Percentiles rank a stretch among this genome's conserved stretches.
Evolutionary conservation across 2,797 vertebrate species (phyloP).

Genomic region (Cuculus canorus): DNA sequence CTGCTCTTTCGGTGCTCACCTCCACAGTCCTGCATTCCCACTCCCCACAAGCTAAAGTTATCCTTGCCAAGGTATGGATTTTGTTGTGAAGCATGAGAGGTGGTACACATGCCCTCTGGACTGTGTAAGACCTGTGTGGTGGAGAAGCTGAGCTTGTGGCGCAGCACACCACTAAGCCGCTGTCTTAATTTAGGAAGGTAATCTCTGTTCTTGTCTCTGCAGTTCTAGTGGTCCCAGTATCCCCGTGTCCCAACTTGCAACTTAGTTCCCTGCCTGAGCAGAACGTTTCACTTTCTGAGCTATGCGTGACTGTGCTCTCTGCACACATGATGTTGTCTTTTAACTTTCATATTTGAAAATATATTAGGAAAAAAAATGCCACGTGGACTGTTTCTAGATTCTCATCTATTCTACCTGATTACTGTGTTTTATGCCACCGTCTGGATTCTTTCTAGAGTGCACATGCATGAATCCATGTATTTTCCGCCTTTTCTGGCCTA

Average conservation of each 20-base stretch:
- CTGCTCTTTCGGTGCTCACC: neutral
- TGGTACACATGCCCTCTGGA: neutral
- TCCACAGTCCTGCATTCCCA: neutral
- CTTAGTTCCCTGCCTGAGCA: neutral
- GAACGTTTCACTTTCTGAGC: neutral
- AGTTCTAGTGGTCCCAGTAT: neutral
- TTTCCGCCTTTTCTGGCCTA: neutral
- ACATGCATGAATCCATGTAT: neutral
- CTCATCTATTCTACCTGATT: neutral
- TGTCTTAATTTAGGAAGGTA: neutral
- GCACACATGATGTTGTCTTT: neutral
- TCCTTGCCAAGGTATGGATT: neutral
- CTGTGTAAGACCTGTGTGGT: neutral
- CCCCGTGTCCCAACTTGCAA: neutral
- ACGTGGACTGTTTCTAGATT: neutral
- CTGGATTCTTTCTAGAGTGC: neutral
- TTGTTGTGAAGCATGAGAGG: neutral
- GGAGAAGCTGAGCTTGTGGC: neutral
- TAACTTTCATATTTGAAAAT: neutral
- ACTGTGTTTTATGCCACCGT: neutral
- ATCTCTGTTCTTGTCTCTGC: neutral
- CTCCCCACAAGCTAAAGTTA: neutral
- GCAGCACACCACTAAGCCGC: neutral
- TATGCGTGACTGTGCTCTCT: neutral
- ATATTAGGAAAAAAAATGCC: neutral